A percentile compares a stretch with the other conserved stretches of the same genome.
phyloP scores from a whole-genome alignment of 2,888 invertebrate species.

The Eupsilia transversa region DNA sequence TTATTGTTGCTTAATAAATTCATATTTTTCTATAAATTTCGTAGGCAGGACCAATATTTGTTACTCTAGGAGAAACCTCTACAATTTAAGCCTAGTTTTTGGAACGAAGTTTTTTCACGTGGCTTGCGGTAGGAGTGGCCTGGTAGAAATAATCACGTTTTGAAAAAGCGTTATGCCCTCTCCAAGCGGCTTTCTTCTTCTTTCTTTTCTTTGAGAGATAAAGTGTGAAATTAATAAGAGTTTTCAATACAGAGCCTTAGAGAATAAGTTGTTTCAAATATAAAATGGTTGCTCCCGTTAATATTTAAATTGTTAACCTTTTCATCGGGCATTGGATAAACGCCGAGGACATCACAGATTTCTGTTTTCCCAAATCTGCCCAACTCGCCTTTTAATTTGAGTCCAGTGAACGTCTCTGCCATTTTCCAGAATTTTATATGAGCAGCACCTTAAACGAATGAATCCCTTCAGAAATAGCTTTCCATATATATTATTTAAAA shows the following conservation, averaged over 20 bases:
- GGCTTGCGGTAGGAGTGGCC: too few relatives aligned
- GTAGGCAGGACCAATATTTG: background rate
- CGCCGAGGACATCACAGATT: slow-evolving; percentile 96
- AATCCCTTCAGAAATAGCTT: background rate
- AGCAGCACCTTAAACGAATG: slow-evolving; percentile 89
- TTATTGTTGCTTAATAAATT: background rate
- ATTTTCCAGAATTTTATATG: slow-evolving; percentile 98
- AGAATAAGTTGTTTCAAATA: too few relatives aligned
- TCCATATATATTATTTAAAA: background rate
- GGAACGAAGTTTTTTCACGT: too few relatives aligned
- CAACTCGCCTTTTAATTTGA: slow-evolving; percentile 96
- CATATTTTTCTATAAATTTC: background rate
- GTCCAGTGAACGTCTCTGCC: slow-evolving; percentile 96
- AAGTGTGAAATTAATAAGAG: too few relatives aligned
- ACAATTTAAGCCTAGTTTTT: background rate
- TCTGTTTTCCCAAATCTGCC: slow-evolving; percentile 98
- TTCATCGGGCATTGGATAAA: slow-evolving; percentile 96
- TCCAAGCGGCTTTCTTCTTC: too few relatives aligned
- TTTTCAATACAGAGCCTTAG: too few relatives aligned
- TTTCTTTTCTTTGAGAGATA: too few relatives aligned
- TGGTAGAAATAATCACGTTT: too few relatives aligned
- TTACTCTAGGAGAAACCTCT: background rate
- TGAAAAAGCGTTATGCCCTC: too few relatives aligned
- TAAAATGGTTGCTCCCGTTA: background rate
- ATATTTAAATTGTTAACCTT: slow-evolving; percentile 87